Base-by-base conservation (phyloP, 2,113 vertebrate genomes). In the Hippopotamus amphibius region DNA sequence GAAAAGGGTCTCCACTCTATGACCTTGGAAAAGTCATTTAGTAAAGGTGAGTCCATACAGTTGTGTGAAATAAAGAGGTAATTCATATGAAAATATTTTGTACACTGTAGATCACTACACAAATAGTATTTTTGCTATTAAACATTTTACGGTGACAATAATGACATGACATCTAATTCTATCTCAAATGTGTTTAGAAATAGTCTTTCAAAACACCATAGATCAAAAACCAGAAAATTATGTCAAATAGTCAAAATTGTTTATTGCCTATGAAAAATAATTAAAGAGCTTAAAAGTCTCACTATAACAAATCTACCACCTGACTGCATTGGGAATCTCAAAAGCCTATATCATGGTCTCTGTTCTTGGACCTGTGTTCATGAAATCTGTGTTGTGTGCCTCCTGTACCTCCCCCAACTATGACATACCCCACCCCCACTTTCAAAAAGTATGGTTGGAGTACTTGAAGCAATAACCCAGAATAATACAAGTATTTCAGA, bases 11-110 rank as follows among this genome's bases (percentile, higher is more conserved):
- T 92, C 55, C 33, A 84, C 14, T 74, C 55, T 26, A 28, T 13
- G 43, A 92, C 46, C 55, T 80, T 72, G 65, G 55, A 86, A 95
- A 95, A 86, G 28, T 85, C n/a, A 86, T 46, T 87, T 87, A 63
- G 61, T 37, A 80, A 87, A 61, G 24, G 15, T 91, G n/a, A 50
- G 53, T 48, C 33, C 37, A 90, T 41, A 84, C 15, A 41, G 13
- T 41, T 79, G 21, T 86, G 7, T 48, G 17, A 41, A 74, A 65
- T 81, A 88, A 95, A 72, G 57, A 88, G 24, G 50, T 66, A 88
- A 74, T 57, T 88, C 59, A 76, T 19, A 88, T 43, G 13, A 92
- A 74, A 92, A 79, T 69, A 30, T 7, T 6, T 37, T 72, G 17
- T 81, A 72, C 0, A 69, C 8, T 59, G 5, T 43, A 81, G 37